Conservation (phyloP, 2,888 invertebrate species). For the Melipona beecheii region DNA sequence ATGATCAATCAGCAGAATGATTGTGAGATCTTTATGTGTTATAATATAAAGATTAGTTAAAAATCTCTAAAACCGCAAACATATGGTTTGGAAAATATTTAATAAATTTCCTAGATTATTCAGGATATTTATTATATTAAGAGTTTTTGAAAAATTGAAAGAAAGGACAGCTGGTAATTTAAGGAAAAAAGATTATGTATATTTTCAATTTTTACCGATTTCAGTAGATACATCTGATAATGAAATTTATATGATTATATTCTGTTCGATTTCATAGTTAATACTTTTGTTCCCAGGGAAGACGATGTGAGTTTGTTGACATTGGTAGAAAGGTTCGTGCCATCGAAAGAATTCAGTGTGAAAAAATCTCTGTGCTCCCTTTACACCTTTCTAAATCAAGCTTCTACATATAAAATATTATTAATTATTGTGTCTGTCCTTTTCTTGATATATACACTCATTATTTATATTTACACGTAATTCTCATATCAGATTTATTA, state of each 20-base stretch:
- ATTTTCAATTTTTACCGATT: not conserved
- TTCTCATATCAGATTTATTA: not conserved
- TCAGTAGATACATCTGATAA: not conserved
- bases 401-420: not conserved
- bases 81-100: not conserved
- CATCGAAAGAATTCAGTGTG: conserved; percentile 53
- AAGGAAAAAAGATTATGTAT: too few species aligned
- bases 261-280: conserved; percentile 32
- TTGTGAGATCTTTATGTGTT: not conserved
- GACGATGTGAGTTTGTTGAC: conserved; percentile 75
- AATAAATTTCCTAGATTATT: not conserved
- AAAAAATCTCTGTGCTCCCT: conserved; percentile 18
- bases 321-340: conserved; percentile 80
- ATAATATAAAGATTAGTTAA: not conserved
- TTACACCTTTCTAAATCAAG: not conserved
- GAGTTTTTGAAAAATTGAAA: not conserved
- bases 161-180: not conserved
- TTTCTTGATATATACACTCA: conserved; percentile 9
- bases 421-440: conserved; percentile 15
- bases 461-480: conserved; percentile 2
- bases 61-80: not conserved
- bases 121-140: not conserved
- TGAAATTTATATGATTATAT: not conserved
- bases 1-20: not conserved
- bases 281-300: conserved; percentile 71